Evolutionary conservation across 2,888 invertebrate genomes (phyloP).

Genomic region (Teleogryllus oceanicus): DNA sequence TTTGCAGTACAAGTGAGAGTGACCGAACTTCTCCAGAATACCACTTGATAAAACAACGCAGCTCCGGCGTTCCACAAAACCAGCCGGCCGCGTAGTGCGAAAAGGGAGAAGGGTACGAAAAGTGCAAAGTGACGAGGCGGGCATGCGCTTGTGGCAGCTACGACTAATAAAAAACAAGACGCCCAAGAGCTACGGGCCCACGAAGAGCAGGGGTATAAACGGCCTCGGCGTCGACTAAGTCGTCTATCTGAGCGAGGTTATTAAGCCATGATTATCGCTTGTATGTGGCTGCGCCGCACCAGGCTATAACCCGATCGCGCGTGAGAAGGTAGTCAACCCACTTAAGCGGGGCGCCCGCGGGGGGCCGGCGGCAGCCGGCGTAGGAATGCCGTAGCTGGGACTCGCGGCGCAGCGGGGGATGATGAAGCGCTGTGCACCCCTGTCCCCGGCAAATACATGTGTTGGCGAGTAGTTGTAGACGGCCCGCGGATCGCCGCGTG

Average conservation of each 20-base stretch:
- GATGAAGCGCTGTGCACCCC: conserved; percentile 6
- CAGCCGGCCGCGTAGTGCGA: too few relatives aligned
- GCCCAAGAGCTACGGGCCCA: neutral
- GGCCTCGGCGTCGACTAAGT: neutral
- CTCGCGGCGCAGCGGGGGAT: neutral
- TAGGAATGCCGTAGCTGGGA: neutral
- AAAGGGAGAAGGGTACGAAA: too few relatives aligned
- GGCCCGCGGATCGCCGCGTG: neutral
- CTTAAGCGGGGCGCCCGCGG: neutral
- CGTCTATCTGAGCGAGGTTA: neutral
- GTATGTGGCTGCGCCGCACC: neutral
- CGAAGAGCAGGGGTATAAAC: neutral
- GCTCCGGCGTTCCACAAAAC: too few relatives aligned
- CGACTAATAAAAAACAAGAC: conserved; percentile 1
- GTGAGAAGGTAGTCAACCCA: conserved; percentile 3
- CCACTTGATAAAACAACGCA: too few relatives aligned
- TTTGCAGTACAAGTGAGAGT: too few relatives aligned
- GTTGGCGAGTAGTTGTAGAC: conserved; percentile 10
- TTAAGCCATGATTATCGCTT: neutral
- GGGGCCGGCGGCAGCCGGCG: neutral
- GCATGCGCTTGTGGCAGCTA: neutral
- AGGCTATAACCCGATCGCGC: neutral
- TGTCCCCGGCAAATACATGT: neutral
- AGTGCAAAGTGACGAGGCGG: neutral
- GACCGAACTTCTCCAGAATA: too few relatives aligned